phyloP scores from a whole-genome alignment of 2,888 invertebrate genomes.

The Agriotes lineatus region DNA sequence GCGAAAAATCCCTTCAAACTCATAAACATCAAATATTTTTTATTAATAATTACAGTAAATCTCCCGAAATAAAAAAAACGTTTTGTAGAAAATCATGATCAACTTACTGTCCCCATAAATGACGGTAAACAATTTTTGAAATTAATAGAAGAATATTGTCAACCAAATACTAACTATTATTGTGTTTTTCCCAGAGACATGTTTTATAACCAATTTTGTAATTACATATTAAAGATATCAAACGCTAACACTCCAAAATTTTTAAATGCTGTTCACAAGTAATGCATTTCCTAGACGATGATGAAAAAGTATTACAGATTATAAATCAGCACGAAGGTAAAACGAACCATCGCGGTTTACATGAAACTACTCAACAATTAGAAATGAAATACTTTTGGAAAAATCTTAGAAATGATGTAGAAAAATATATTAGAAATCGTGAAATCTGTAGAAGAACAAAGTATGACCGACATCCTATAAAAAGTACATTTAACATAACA shows the following conservation, averaged over 20 bases:
- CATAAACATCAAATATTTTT: not conserved
- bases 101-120: not conserved
- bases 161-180: not conserved
- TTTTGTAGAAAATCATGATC: not conserved
- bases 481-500: too few species aligned
- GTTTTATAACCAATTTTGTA: not conserved
- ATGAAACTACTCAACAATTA: not conserved
- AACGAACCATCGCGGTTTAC: not conserved
- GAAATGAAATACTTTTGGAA: too few species aligned
- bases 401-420: too few species aligned
- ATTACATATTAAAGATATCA: not conserved
- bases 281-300: not conserved
- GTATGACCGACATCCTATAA: too few species aligned
- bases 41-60: not conserved
- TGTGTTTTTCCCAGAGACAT: not conserved
- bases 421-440: too few species aligned
- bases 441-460: too few species aligned
- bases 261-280: not conserved
- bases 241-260: not conserved
- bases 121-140: not conserved
- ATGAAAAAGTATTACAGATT: not conserved
- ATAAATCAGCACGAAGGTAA: not conserved
- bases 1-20: not conserved
- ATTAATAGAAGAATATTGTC: not conserved
- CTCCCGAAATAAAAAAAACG: not conserved